Evolutionary conservation across 2,888 invertebrate genomes (phyloP), one percentile per base, ranked within the genome.

Genomic region (Conops quadrifasciatus): DNA sequence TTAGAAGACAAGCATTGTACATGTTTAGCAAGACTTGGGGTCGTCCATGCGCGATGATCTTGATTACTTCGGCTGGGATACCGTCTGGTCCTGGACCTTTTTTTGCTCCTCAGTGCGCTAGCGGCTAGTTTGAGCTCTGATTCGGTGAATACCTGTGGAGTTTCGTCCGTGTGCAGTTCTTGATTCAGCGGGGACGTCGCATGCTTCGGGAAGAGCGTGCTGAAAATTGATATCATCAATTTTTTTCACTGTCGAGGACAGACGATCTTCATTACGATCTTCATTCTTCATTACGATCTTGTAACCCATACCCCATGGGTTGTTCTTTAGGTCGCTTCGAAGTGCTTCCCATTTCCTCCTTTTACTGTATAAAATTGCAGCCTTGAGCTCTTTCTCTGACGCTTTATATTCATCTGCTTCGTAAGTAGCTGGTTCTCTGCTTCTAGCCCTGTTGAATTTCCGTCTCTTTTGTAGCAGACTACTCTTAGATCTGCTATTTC

Each of bases 1-100:
- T 67, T 9, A 24, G 49, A 2, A 69, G 53, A 11, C 63, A 71
- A 30, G 49, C 53, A 36, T 71, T 71, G 19, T 53, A 70, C 59
- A 72, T 72, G 13, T 53, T 66, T 5, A 73, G 47, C 30, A 74
- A 21, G 2, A 74, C 16, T 1, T 64, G 24, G 1, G 74, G 70
- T 7, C 70, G 65, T 24, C 62, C 60, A 7, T 2, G 3, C 30
- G 58, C 64, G 19, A 67, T 45, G 13, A 51, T 45, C 24, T 72
- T 73, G 0, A 69, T 65, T 9, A 63, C 73, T 47, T 74, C 69
- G 5, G 67, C 1, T 13, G 74, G 73, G 7, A 72, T 67, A 15
- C 72, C 66, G 47, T 72, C 73, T 0, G 71, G 69, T 2, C 62
- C 71, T 1, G 71, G 68, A 1, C 68, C 47, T 65, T 70, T 72